Base-by-base conservation (phyloP, 2,888 invertebrate species). In the Lepeophtheirus nordmannii region DNA sequence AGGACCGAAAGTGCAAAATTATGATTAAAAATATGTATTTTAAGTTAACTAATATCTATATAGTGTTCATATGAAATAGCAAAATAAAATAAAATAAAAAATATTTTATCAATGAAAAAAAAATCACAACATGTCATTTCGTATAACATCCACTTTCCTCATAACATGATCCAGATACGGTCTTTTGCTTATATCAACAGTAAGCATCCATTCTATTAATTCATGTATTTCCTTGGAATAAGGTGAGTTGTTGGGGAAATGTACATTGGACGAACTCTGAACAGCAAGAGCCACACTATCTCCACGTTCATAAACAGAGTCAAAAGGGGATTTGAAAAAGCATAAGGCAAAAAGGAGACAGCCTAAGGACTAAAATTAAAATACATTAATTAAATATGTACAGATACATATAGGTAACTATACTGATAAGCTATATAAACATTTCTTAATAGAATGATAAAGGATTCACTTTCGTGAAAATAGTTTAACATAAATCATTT, bases 211-310 rank as follows among this genome's bases (percentile, higher is more conserved):
- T 56, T 20, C 23, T 17, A 63, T 63, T 22, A 63, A 12, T 11
- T 63, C n/a, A 12, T 63, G 63, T 14, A 63, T n/a, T 22, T 38
- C 81, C 74, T 83, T 78, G 65, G 80, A 77, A 73, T 82, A 87
- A 67, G 82, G 82, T 1, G 82, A 79, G 71, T 80, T 80, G 71
- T 83, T 82, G 14, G 86, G 86, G 76, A 87, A 85, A 72, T 79
- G 78, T 9, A 87, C 76, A 63, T 86, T 86, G 71, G 85, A 85
- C 67, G 87, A 81, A 14, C 46, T 59, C 41, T 66, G 66, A 41
- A 87, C 87, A 67, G 90, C 89, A 69, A 91, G 76, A 56, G 89
- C 89, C 12, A 91, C 86, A 70, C 88, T 88, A 75, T 89, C 89
- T 1, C 90, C 90, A 71, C 86, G 79, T 74, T 88, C 88, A 73